Base-by-base conservation (phyloP, 1,140 invertebrate genomes). In the Lepidurus arcticus region DNA sequence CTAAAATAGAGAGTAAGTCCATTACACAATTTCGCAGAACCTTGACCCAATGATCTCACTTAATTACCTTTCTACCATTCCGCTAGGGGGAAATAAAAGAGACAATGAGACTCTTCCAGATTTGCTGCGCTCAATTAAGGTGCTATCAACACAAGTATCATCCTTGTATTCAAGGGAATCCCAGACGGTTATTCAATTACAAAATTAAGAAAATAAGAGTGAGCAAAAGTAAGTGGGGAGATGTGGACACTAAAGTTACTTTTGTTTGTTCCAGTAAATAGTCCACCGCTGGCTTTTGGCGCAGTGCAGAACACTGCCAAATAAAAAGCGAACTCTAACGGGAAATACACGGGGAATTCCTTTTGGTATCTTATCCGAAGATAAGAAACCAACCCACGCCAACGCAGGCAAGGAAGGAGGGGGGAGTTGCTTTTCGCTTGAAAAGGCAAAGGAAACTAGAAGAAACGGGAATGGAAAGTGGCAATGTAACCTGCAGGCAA, bases 401-500 rank as follows among this genome's bases (percentile, higher is more conserved):
- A 65, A 65, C 9, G 53, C 53, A 4, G 53, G 53, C 53, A 21
- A 65, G 16, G 16, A 1, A 16, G 53, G 34, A 34, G 34, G 34
- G 4, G 34, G 34, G 34, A 34, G 34, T 34, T 34, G 34, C 34
- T 34, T 2, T 3, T 3, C 34, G 3, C 34, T 34, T 34, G 34
- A 2, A 34, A 34, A 34, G 34, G 34, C 26, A 34, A 34, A 34
- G 34, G 34, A 34, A 34, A 34, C 53, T 21, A 65, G 21, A 65
- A 65, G 53, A 65, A 65, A 65, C 53, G 13, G 34, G 53, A 65
- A 65, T 65, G 53, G 53, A 65, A 65, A 65, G 53, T 65, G 53
- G 53, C 53, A 65, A 13, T 9, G 21, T 5, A 65, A 65, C 53
- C 53, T 21, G 13, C 1, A 65, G 53, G 53, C 53, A 65, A 65